Evolutionary conservation across 2,113 vertebrate species (phyloP), one percentile per base, ranked within the genome.

Genomic region (Eubucco bourcierii): DNA sequence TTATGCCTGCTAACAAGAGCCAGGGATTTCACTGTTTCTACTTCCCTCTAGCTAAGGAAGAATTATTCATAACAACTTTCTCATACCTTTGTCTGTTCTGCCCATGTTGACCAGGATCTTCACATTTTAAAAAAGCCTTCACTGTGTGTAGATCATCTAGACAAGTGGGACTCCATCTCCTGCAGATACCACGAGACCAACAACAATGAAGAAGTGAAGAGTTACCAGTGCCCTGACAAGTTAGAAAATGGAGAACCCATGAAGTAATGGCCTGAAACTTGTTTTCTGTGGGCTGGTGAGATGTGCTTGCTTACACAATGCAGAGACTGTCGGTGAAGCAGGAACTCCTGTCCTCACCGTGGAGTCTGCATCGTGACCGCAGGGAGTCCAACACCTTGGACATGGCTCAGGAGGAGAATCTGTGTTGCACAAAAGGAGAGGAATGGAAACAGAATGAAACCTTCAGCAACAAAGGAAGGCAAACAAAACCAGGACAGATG

Each of bases 321-420:
- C 81, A 73, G 87, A 31, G 67, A 3, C 75, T 89, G 91, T 77
- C 75, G 89, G 93, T 3, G 2, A 89, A 89, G 93, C 90, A 94
- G 94, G 84, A 95, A 92, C 81, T 67, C 20, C 0, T 85, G 87
- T 87, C 93, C 87, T 94, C 13, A 0, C 71, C 78, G 71, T 34
- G 8, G 2, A 72, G 75, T 33, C 84, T 58, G 80, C 39, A 77
- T 78, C 4, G 5, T 60, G 53, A 61, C 95, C 47, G 44, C 81
- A 76, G 94, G 94, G 94, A 89, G 87, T 15, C 75, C 78, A 61
- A 91, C 93, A 96, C 94, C 95, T 95, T 95, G 94, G 91, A 89
- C 1, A 4, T 52, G 84, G 87, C 93, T 94, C 87, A 95, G 79
- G 90, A 12, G 2, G 84, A 89, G 94, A 92, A 95, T 94, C 79